A percentile compares a stretch with the other conserved stretches of the same genome.
phyloP scores from a whole-genome alignment of 2,113 vertebrate species.

The Desmodus rotundus region DNA sequence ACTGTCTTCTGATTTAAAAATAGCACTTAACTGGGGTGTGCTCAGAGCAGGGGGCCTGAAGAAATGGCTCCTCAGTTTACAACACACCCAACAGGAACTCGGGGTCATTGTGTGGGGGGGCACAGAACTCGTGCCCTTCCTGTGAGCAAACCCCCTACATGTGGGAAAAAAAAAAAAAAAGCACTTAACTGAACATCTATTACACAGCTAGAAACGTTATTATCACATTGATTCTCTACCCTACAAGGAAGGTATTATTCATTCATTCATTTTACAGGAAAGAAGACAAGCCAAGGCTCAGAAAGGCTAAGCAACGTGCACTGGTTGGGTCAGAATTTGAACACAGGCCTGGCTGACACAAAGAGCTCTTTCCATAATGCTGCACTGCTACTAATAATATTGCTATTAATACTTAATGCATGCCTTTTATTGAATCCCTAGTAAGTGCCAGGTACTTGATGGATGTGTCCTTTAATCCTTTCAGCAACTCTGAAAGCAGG shows the following conservation, averaged over 20 bases:
- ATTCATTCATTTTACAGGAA: slow-evolving; percentile 5
- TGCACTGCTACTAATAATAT: not conserved
- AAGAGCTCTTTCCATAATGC: not conserved
- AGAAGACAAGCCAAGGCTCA: not conserved
- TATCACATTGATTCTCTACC: not conserved
- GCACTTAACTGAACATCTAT: not conserved
- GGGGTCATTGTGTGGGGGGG: too few relatives aligned
- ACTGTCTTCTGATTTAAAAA: not conserved
- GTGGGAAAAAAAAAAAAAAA: too few relatives aligned
- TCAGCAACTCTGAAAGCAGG: not conserved
- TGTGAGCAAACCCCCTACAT: too few relatives aligned
- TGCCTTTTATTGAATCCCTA: not conserved
- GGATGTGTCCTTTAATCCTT: not conserved
- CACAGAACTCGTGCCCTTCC: too few relatives aligned
- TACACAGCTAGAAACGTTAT: not conserved
- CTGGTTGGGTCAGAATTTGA: not conserved
- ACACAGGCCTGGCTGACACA: not conserved
- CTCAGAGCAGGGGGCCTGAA: too few relatives aligned
- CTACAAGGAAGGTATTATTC: not conserved
- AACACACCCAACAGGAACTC: too few relatives aligned
- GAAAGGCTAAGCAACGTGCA: not conserved
- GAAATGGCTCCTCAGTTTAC: too few relatives aligned
- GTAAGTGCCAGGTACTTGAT: not conserved
- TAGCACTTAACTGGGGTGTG: not conserved
- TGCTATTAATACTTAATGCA: not conserved